Evolutionary conservation across 2,113 vertebrate species (phyloP).

Genomic region (Xerus inauris): DNA sequence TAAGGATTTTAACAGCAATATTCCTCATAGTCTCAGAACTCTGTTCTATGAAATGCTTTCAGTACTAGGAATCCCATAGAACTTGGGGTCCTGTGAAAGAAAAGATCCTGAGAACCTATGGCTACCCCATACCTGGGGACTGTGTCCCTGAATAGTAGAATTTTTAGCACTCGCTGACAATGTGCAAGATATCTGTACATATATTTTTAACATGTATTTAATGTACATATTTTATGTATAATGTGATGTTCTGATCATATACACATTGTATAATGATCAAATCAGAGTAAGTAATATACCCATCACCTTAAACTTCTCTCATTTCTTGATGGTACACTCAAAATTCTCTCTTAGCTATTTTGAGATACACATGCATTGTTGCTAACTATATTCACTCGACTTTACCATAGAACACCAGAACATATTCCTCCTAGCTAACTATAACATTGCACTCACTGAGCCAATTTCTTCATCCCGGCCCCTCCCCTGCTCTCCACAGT

Average conservation of each 20-base stretch:
- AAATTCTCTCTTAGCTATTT: neutral
- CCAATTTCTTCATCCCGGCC: neutral
- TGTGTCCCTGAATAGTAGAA: neutral
- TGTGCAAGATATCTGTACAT: neutral
- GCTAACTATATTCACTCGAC: neutral
- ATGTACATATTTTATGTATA: neutral
- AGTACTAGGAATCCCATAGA: neutral
- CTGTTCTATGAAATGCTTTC: slow-evolving; percentile 31
- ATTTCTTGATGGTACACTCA: neutral
- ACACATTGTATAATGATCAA: neutral
- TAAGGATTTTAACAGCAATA: neutral
- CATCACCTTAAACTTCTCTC: neutral
- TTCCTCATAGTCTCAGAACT: slow-evolving; percentile 4
- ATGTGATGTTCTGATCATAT: neutral
- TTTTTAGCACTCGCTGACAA: neutral
- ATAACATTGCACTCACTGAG: neutral
- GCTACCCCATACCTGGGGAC: neutral
- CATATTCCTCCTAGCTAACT: neutral
- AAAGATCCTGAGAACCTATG: slow-evolving; percentile 37
- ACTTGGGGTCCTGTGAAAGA: neutral
- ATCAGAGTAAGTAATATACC: neutral
- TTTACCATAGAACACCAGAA: neutral
- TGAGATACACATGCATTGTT: neutral
- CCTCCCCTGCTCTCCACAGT: neutral
- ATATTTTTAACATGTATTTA: neutral